Conservation (phyloP, 1,140 invertebrate species). For the Dreissena polymorpha region DNA sequence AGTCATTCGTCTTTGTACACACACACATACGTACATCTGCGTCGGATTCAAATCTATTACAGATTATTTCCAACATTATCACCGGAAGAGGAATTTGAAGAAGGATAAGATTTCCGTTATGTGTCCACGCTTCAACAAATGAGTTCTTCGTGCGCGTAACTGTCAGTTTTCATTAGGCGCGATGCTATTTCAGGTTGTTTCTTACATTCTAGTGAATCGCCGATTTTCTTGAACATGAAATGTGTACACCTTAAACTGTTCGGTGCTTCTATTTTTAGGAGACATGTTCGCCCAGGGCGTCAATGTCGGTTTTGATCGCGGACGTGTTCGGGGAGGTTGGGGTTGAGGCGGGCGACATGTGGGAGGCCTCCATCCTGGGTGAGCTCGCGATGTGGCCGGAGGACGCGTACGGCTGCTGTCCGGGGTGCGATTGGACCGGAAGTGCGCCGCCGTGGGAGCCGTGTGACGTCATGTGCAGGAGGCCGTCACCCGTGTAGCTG, state of each 20-base stretch:
- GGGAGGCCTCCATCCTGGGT: slow-evolving; percentile 23
- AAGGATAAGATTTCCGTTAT: too few species aligned
- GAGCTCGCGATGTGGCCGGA: slow-evolving; percentile 41
- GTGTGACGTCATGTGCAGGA: slow-evolving; percentile 7
- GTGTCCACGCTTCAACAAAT: too few species aligned
- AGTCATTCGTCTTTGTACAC: too few species aligned
- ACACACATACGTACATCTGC: too few species aligned
- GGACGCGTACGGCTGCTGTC: slow-evolving; percentile 24
- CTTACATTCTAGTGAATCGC: not conserved
- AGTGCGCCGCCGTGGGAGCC: slow-evolving; percentile 23
- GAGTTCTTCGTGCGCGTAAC: too few species aligned
- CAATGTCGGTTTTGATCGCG: slow-evolving; percentile 48
- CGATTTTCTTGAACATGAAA: not conserved
- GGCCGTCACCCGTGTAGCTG: slow-evolving; percentile 9
- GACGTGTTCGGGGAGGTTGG: slow-evolving; percentile 15
- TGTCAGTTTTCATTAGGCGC: too few species aligned
- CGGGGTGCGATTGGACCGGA: slow-evolving; percentile 29
- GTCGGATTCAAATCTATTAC: too few species aligned
- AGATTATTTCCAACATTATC: too few species aligned
- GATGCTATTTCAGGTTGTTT: not conserved
- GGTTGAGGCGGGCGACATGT: slow-evolving; percentile 9
- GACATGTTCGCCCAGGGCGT: slow-evolving; percentile 12
- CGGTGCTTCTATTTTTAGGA: not conserved
- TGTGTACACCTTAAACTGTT: not conserved
- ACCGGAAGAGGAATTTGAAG: too few species aligned